phyloP scores from a whole-genome alignment of 2,113 vertebrate genomes.

The Apteryx mantelli region DNA sequence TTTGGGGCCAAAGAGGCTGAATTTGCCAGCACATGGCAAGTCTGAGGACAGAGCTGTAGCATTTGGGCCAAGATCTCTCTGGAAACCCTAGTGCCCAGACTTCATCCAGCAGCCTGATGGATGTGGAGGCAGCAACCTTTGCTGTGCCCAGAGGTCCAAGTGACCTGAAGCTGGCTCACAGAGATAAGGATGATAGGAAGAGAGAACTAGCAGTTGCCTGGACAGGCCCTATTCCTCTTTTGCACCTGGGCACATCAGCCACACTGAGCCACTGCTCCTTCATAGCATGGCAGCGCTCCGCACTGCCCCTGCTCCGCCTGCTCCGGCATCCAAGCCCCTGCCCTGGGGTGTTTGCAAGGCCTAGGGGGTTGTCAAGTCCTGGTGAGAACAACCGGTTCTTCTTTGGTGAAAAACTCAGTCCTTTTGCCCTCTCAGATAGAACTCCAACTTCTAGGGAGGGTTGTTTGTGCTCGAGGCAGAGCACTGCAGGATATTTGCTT shows the following conservation, averaged over 20 bases:
- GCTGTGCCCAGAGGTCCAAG: not conserved
- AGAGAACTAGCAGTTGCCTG: too few species aligned
- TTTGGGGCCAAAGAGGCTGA: not conserved
- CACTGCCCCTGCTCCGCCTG: not conserved
- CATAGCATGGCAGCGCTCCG: not conserved
- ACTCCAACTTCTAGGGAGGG: not conserved
- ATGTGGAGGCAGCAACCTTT: not conserved
- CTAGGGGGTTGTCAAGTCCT: too few species aligned
- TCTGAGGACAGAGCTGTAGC: not conserved
- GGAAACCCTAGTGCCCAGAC: not conserved
- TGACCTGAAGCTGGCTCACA: not conserved
- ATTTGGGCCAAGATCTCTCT: not conserved
- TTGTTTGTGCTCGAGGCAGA: not conserved
- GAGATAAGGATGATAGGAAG: not conserved
- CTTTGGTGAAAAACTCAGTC: not conserved
- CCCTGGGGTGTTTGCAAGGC: not conserved
- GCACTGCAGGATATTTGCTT: not conserved
- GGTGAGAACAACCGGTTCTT: not conserved
- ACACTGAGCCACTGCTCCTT: too few species aligned
- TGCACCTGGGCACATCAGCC: too few species aligned
- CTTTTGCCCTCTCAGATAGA: not conserved
- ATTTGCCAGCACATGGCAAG: not conserved
- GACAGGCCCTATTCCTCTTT: too few species aligned
- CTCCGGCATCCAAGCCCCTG: not conserved
- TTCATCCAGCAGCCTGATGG: not conserved